Evolutionary conservation across 2,113 vertebrate species (phyloP).

Genomic region (Cottus gobio): DNA sequence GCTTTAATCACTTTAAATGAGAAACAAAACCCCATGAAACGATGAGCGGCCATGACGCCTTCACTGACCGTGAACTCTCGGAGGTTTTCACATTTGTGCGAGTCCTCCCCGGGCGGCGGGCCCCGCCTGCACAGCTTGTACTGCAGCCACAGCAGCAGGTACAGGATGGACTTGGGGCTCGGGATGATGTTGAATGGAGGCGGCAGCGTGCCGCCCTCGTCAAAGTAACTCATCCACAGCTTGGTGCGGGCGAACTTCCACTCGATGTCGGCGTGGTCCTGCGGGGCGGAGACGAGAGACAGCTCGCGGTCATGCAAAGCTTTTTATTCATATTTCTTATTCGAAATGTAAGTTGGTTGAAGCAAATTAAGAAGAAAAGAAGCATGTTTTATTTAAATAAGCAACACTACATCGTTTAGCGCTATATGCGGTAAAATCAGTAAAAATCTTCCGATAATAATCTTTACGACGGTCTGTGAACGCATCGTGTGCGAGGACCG

Average conservation of each 20-base stretch:
- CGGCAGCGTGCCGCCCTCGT: slow-evolving; percentile 96
- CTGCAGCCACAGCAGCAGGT: slow-evolving; percentile 94
- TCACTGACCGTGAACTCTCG: slow-evolving; percentile 86
- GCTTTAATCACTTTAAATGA: background rate
- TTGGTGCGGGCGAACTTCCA: slow-evolving; percentile 98
- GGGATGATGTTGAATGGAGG: slow-evolving; percentile 96
- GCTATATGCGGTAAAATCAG: no score
- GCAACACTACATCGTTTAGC: no score
- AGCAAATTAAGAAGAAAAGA: background rate
- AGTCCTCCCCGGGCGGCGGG: slow-evolving; percentile 80
- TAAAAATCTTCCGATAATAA: background rate
- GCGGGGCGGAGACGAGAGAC: background rate
- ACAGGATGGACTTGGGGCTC: slow-evolving; percentile 95
- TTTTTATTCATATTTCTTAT: no score
- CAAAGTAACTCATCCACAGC: slow-evolving; percentile 99
- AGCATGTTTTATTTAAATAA: no score
- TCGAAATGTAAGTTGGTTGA: no score
- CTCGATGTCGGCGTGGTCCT: slow-evolving; percentile 98
- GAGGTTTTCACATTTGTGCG: slow-evolving; percentile 90
- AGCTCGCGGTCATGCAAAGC: no score
- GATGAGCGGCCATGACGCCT: background rate
- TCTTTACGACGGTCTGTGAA: background rate
- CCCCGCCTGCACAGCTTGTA: slow-evolving; percentile 86
- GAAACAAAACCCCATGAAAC: background rate
- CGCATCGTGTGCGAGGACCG: background rate